phyloP scores from a whole-genome alignment of 2,888 invertebrate species.

The Drosophila neoperkinsi region DNA sequence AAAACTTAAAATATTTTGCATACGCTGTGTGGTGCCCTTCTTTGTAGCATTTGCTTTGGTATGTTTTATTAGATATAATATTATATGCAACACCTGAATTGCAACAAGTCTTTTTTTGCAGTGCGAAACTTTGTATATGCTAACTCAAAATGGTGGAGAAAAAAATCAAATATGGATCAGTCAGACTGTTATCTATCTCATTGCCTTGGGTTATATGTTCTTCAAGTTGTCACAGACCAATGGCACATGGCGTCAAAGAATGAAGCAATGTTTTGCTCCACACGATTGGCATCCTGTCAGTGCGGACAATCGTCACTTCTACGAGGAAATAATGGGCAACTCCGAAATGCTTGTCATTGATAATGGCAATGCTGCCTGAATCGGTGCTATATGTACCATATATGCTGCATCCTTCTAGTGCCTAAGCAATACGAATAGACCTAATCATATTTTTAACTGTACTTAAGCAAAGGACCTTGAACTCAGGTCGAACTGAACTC shows the following conservation, averaged over 20 bases:
- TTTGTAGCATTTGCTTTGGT: conserved; percentile 79
- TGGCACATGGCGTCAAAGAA: conserved; percentile 74
- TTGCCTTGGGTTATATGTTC: conserved; percentile 79
- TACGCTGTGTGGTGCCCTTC: conserved; percentile 82
- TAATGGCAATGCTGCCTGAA: conserved; percentile 40
- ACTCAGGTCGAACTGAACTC: conserved; percentile 66
- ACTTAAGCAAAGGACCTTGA: conserved; percentile 51
- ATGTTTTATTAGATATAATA: conserved; percentile 21
- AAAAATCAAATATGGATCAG: conserved; percentile 60
- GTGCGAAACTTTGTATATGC: conserved; percentile 37
- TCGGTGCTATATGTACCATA: background rate
- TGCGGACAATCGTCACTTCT: conserved; percentile 82
- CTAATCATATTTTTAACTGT: conserved; percentile 30
- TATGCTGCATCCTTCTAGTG: conserved; percentile 51
- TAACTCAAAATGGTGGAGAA: conserved; percentile 43
- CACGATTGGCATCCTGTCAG: conserved; percentile 85
- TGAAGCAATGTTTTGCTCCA: conserved; percentile 82
- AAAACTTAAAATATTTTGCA: conserved; percentile 84
- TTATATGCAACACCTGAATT: background rate
- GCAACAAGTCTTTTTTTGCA: conserved; percentile 12
- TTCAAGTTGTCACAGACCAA: conserved; percentile 77
- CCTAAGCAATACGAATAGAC: conserved; percentile 48
- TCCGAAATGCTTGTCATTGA: conserved; percentile 83
- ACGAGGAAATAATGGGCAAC: conserved; percentile 83
- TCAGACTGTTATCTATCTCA: conserved; percentile 71